Conservation (phyloP, 2,113 vertebrate species). For the Ondatra zibethicus region DNA sequence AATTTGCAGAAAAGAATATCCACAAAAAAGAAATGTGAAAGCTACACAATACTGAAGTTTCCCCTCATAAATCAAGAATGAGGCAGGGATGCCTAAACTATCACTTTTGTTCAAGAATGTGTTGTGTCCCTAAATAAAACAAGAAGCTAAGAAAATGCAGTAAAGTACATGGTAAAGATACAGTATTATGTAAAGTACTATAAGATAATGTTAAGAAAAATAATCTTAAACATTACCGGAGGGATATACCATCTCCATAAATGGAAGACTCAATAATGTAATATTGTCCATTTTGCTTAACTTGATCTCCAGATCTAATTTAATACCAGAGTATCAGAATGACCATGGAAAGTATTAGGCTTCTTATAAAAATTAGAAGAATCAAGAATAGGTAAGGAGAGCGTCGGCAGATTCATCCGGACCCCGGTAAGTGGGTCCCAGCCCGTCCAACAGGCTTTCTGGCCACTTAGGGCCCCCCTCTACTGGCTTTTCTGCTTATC, state of each 20-base stretch:
- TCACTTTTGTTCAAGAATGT: neutral
- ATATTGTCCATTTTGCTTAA: slow-evolving; percentile 24
- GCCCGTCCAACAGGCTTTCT: no score
- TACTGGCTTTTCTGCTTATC: no score
- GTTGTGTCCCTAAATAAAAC: neutral
- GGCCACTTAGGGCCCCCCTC: no score
- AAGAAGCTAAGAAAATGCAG: slow-evolving; percentile 32
- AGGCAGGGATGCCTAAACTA: neutral
- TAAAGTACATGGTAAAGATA: neutral
- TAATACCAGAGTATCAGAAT: neutral
- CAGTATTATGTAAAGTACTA: neutral
- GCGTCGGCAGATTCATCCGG: no score
- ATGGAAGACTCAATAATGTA: neutral
- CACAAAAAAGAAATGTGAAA: neutral
- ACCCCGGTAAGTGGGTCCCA: no score
- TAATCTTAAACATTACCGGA: neutral
- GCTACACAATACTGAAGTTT: neutral
- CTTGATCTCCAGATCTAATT: neutral
- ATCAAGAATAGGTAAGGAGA: no score
- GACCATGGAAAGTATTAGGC: slow-evolving; percentile 32
- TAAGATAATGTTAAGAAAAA: slow-evolving; percentile 15
- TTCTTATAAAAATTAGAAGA: slow-evolving; percentile 36
- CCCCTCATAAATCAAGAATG: neutral
- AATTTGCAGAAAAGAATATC: neutral
- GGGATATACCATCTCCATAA: neutral